Evolutionary conservation across 2,797 vertebrate genomes (phyloP), one percentile per base, ranked within the genome.

Genomic region (Myoxocephalus aenaeus): DNA sequence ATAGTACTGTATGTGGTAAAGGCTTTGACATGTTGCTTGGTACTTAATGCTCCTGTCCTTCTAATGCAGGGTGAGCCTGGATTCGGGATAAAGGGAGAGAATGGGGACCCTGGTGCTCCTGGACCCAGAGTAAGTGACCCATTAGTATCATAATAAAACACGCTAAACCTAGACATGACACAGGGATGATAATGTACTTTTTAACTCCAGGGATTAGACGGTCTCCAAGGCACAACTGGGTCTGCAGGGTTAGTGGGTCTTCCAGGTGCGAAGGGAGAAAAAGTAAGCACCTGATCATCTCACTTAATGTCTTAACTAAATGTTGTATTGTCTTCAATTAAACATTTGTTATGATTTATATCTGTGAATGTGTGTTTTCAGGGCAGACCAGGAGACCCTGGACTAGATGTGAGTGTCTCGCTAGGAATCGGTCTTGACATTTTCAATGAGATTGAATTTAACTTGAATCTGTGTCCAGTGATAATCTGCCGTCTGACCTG

Each of bases 211-310:
- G 91, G 92, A 69, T 54, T 81, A 59, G 89, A 89, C 0, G 98
- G 98, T 13, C 91, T 44, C 27, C 85, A 95, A 90, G 98, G 97
- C 38, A 89, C 93, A 53, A 74, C 94, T 0, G 98, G 98, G 1
- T 80, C 96, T 15, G 92, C 95, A 7, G 98, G 98, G 62, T 95
- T 98, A 68, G 96, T 97, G 27, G 98, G 98, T 46, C 94, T 98
- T 65, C 97, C 98, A 15, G 98, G 98, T 57, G 95, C 96, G 70
- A 99, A 99, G 91, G 98, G 98, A 92, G 97, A 99, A 76, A 99
- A 98, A 93, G 98, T 99, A 94, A 85, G 78, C 12, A 56, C 7
- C 14, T 1, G 0, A 69, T 56, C 32, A 59, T 20, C 27, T 63
- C 15, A 29, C 44, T 36, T 25, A 17, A 56, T 61, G 11, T 69